Evolutionary conservation across 2,888 invertebrate genomes (phyloP), one percentile per base, ranked within the genome.

Genomic region (Mimachlamys varia): DNA sequence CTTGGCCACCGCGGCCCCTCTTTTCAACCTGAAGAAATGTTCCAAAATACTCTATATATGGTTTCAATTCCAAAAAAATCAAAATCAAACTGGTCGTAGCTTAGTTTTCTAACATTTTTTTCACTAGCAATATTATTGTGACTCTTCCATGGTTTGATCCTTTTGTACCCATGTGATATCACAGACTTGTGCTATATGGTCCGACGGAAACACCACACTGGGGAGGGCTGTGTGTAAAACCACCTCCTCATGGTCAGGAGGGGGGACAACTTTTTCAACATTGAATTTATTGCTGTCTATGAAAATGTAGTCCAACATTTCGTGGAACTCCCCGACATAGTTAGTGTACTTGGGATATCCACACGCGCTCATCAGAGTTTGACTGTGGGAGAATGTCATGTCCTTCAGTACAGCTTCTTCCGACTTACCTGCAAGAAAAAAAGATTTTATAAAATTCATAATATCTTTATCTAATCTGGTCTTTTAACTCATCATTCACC

Each of bases 291-390:
- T 94, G 87, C 97, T 97, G 94, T 98, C 98, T 95, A 98, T 98
- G 97, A 98, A 99, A 95, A 99, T 99, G 95, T 99, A 99, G 97
- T 99, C 99, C 91, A 99, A 97, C 92, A 99, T 99, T 89, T 98
- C 99, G 19, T 98, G 97, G 97, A 99, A 99, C 0, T 97, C 97
- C 0, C 97, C 97, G 0, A 98, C 98, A 95, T 98, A 99, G 96
- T 99, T 99, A 0, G 99, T 99, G 95, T 98, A 99, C 87, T 97
- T 97, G 0, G 98, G 98, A 33, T 98, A 98, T 0, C 98, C 99
- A 97, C 98, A 98, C 0, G 98, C 98, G 96, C 98, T 98, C 13
- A 95, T 97, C 92, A 99, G 97, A 19, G 97, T 95, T 89, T 97
- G 97, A 19, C 97, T 97, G 96, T 99, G 98, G 12, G 90, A 87